Base-by-base conservation (phyloP, 2,888 invertebrate genomes). In the Belgica antarctica region DNA sequence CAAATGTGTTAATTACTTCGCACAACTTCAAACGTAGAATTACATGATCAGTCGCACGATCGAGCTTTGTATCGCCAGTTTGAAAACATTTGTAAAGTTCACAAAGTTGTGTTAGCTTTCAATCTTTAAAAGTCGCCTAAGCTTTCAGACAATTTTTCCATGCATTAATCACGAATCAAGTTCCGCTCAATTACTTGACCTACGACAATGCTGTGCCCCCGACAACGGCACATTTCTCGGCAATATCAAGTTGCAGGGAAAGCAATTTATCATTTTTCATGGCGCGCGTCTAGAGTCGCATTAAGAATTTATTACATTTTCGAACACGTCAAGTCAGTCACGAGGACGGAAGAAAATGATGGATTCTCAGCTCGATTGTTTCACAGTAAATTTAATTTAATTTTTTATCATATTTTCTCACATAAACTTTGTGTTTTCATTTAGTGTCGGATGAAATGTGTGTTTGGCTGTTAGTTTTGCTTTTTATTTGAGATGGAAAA, bases 391-490 rank as follows among this genome's bases (percentile, higher is more conserved):
- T 52, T 52, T 52, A 52, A 17, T 52, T 52, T 52, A 8, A 52
- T n/a, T 41, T 41, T n/a, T n/a, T 31, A 31, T 31, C 12, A 52
- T 52, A 22, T 52, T 15, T 41, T 17, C 17, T 3, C 52, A 19
- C 52, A 52, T 52, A 52, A 52, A 52, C 22, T 52, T 52, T 52
- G 8, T n/a, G n/a, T n/a, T n/a, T n/a, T n/a, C n/a, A n/a, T n/a
- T n/a, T n/a, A n/a, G n/a, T n/a, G n/a, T n/a, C n/a, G n/a, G n/a
- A n/a, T n/a, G n/a, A n/a, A n/a, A n/a, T n/a, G n/a, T n/a, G n/a
- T n/a, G n/a, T n/a, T n/a, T n/a, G n/a, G n/a, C n/a, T n/a, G n/a
- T n/a, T n/a, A n/a, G n/a, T n/a, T n/a, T n/a, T n/a, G n/a, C n/a
- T n/a, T n/a, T n/a, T n/a, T n/a, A n/a, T n/a, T n/a, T n/a, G n/a